Evolutionary conservation across 1,140 invertebrate genomes (phyloP).

Genomic region (Chironomus striatipennis): DNA sequence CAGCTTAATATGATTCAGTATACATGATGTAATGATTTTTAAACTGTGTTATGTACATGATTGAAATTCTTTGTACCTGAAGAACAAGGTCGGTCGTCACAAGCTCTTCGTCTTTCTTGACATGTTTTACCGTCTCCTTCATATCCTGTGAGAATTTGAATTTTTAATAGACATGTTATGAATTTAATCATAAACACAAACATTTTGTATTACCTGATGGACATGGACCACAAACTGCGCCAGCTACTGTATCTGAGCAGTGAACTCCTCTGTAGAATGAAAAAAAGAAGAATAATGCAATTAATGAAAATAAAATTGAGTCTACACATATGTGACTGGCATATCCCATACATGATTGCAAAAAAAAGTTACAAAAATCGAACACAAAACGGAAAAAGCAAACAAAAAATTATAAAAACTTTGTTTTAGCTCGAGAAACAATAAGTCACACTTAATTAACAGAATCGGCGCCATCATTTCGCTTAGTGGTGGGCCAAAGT

Average conservation of each 20-base stretch:
- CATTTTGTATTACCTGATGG: constrained; percentile 41
- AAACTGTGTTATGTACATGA: too few species aligned
- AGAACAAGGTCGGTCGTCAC: constrained; percentile 65
- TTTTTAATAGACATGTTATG: neutral
- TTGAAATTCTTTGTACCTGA: constrained; percentile 42
- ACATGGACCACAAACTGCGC: constrained; percentile 74
- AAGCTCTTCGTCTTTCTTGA: constrained; percentile 51
- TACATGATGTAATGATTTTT: too few species aligned
- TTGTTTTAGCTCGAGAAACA: neutral
- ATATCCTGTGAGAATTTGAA: constrained; percentile 49
- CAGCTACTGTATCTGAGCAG: constrained; percentile 63
- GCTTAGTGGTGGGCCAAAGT: constrained; percentile 1
- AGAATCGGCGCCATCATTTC: neutral
- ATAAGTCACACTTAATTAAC: constrained; percentile 21
- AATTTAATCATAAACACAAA: neutral
- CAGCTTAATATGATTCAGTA: too few species aligned
- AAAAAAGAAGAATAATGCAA: constrained; percentile 27
- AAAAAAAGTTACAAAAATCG: too few species aligned
- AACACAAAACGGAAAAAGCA: neutral
- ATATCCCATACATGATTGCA: neutral
- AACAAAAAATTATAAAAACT: neutral
- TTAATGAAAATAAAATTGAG: neutral
- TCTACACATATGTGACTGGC: neutral
- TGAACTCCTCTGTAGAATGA: constrained; percentile 52
- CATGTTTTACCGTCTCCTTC: constrained; percentile 74